Evolutionary conservation across 2,888 invertebrate species (phyloP).

Genomic region (Drosophila hamatofila): DNA sequence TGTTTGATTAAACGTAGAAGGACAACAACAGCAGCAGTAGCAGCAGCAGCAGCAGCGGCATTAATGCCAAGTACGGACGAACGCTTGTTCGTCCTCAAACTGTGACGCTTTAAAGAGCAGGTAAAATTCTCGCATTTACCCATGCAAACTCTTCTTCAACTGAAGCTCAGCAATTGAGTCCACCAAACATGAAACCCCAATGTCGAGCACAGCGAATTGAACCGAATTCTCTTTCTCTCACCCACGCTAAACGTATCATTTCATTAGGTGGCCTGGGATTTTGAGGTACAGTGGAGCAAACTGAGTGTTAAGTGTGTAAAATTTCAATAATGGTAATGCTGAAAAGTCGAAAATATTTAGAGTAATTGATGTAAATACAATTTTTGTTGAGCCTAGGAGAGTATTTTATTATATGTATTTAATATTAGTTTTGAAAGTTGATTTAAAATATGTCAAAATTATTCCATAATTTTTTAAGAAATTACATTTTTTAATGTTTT

Average conservation of each 20-base stretch:
- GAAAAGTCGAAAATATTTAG: too few relatives aligned
- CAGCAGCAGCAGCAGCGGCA: slow-evolving; percentile 32
- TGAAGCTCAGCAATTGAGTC: slow-evolving; percentile 3
- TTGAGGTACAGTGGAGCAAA: neutral
- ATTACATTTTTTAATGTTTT: too few relatives aligned
- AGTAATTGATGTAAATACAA: too few relatives aligned
- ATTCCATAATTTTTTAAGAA: too few relatives aligned
- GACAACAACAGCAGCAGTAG: slow-evolving; percentile 47
- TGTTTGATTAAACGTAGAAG: slow-evolving; percentile 79
- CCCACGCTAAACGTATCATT: neutral
- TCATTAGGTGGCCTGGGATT: neutral
- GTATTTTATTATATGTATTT: too few relatives aligned
- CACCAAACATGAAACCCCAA: neutral
- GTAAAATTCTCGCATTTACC: slow-evolving; percentile 46
- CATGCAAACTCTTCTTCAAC: slow-evolving; percentile 7
- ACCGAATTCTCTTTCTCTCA: neutral
- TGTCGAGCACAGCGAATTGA: slow-evolving; percentile 8
- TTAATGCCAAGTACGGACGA: slow-evolving; percentile 31
- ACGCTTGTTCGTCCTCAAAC: slow-evolving; percentile 20
- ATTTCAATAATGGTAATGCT: neutral
- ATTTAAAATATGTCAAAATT: too few relatives aligned
- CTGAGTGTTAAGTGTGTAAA: neutral
- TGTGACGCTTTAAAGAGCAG: slow-evolving; percentile 58
- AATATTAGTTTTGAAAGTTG: too few relatives aligned
- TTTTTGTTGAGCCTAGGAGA: too few relatives aligned